Base-by-base conservation (phyloP, 2,888 invertebrate genomes). In the Erannis defoliaria region DNA sequence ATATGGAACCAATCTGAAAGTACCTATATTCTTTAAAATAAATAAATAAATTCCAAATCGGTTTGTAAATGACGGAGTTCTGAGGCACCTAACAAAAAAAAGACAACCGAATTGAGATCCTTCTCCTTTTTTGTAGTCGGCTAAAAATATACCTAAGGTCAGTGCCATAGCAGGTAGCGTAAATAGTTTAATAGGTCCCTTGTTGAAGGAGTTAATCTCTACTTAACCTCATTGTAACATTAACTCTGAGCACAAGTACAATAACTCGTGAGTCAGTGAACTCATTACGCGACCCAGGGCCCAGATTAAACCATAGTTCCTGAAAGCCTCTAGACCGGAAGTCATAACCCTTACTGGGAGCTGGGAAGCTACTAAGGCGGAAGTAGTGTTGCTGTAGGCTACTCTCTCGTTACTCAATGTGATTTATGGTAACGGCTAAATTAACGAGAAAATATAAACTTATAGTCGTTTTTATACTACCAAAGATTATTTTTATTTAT, bases 311-410 rank as follows among this genome's bases (percentile, higher is more conserved):
- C 21, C n/a, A 49, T 37, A 49, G 35, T 35, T 14, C 6, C 14
- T 49, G n/a, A 48, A 14, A 49, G 35, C 35, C 49, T 31, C 33
- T 16, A 50, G 42, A 57, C 57, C 57, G 57, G 57, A 57, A 57
- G 50, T 57, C 57, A 50, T 50, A 48, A 42, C 57, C 42, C 38
- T 37, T 37, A 21, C 56, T 56, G 31, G 45, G 46, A 46, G 31
- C 23, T 35, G 35, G 21, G 35, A 50, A 23, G 57, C 57, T 37
- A 46, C 48, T 57, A 50, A 57, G 35, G 50, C 49, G 57, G 49
- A 57, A 50, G 49, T 50, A 35, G 49, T 19, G 35, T 18, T 29
- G 49, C 50, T 50, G 42, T 33, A 29, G 31, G 48, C 31, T 42
- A 38, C 46, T 26, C 35, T 42, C 31, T 9, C 19, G 26, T 40